phyloP scores from a whole-genome alignment of 2,113 vertebrate species.

The Emydura subglobosa region DNA sequence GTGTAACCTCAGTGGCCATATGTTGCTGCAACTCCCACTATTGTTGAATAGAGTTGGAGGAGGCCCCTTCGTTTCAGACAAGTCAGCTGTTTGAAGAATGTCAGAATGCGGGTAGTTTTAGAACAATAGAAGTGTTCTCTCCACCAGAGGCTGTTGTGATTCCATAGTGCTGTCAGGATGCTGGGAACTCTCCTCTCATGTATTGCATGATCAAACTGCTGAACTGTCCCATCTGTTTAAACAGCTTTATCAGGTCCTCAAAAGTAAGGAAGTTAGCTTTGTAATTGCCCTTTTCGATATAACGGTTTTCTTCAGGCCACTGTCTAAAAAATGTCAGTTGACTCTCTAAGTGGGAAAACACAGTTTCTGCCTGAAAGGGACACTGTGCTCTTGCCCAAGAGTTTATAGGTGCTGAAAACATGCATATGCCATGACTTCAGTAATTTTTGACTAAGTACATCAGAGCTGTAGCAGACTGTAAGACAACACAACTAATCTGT shows the following conservation, averaged over 20 bases:
- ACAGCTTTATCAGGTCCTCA: not conserved
- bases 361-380: not conserved
- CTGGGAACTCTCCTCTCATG: not conserved
- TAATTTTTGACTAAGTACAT: not conserved
- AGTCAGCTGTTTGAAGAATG: not conserved
- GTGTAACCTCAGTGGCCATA: not conserved
- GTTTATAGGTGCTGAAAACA: conserved; percentile 4
- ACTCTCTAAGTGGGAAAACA: not conserved
- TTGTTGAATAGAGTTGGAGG: not conserved
- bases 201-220: not conserved
- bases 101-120: not conserved
- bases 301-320: not conserved
- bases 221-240: not conserved
- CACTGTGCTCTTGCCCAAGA: not conserved
- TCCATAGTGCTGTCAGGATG: not conserved
- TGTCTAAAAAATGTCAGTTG: accelerated
- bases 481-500: not conserved
- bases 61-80: not conserved
- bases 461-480: not conserved
- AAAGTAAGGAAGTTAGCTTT: not conserved
- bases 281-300: not conserved
- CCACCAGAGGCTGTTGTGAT: not conserved
- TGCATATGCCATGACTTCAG: not conserved
- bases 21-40: not conserved
- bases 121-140: not conserved